A percentile compares a stretch with the other conserved stretches of the same genome.
phyloP scores from a whole-genome alignment of 2,113 vertebrate genomes.

The Chaetorhynchus papuensis region DNA sequence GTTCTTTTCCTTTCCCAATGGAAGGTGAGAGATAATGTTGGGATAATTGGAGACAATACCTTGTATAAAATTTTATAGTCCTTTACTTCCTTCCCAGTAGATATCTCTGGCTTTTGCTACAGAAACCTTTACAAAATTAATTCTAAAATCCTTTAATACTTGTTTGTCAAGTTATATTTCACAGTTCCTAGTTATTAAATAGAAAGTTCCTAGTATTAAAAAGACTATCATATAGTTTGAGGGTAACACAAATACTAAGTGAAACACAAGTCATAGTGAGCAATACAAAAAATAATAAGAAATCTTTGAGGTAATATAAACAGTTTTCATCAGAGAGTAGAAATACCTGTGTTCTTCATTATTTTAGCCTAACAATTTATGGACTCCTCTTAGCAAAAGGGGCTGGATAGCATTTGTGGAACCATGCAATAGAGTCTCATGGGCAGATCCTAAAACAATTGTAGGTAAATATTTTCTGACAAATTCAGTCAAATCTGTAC shows the following conservation, averaged over 20 bases:
- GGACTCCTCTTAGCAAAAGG: not conserved
- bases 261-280: not conserved
- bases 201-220: no score
- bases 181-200: not conserved
- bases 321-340: not conserved
- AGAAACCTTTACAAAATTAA: not conserved
- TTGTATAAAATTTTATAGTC: not conserved
- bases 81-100: not conserved
- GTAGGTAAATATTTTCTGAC: not conserved
- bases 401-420: not conserved
- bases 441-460: not conserved
- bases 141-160: not conserved
- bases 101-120: not conserved
- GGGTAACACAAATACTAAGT: not conserved
- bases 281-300: not conserved
- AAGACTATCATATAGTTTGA: not conserved
- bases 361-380: not conserved
- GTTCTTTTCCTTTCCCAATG: not conserved
- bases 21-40: not conserved
- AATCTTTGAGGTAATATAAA: not conserved
- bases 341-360: not conserved
- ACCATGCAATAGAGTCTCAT: not conserved
- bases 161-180: not conserved
- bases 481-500: not conserved
- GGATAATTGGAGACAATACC: not conserved